These are phyloP conservation scores for Taenaris catops DNA, from an alignment of 2,888 invertebrate species.

Conservation along the genomic window DNA sequence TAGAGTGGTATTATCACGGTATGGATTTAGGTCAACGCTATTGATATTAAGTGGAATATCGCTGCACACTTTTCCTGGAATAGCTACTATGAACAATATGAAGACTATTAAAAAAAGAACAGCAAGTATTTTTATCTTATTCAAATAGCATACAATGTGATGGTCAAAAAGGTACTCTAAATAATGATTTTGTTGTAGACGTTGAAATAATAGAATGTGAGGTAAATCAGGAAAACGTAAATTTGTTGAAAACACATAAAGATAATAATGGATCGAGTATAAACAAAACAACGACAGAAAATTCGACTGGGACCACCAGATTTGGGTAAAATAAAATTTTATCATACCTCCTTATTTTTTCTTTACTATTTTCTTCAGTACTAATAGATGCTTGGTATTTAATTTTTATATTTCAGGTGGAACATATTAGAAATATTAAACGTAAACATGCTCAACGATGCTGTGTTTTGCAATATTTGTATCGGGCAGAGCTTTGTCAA, in stretches of 20 bases:
- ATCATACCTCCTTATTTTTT: too few species aligned
- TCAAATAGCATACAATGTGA: too few species aligned
- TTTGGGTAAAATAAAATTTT: constrained; percentile 14
- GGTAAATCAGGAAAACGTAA: constrained; percentile 34
- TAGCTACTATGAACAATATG: constrained; percentile 74
- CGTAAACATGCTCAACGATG: constrained; percentile 69
- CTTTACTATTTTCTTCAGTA: too few species aligned
- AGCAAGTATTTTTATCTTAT: constrained; percentile 58
- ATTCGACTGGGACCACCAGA: constrained; percentile 8
- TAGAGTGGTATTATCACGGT: constrained; percentile 64
- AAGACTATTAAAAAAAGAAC: constrained; percentile 33
- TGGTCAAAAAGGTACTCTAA: too few species aligned
- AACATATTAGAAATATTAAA: constrained; percentile 56
- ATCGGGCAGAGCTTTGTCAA: constrained; percentile 81
- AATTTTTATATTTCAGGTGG: constrained; percentile 32
- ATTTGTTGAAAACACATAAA: constrained; percentile 35
- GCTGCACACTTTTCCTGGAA: constrained; percentile 79
- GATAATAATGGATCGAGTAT: constrained; percentile 7
- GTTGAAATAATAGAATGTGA: constrained; percentile 27
- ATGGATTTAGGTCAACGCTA: constrained; percentile 82
- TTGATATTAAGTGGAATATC: constrained; percentile 80
- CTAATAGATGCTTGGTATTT: too few species aligned
- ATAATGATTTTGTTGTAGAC: constrained; percentile 43
- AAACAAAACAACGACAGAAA: constrained; percentile 9
- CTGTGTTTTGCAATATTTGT: constrained; percentile 77